Conservation (phyloP, 2,888 invertebrate genomes). For the Lasius platythorax region DNA sequence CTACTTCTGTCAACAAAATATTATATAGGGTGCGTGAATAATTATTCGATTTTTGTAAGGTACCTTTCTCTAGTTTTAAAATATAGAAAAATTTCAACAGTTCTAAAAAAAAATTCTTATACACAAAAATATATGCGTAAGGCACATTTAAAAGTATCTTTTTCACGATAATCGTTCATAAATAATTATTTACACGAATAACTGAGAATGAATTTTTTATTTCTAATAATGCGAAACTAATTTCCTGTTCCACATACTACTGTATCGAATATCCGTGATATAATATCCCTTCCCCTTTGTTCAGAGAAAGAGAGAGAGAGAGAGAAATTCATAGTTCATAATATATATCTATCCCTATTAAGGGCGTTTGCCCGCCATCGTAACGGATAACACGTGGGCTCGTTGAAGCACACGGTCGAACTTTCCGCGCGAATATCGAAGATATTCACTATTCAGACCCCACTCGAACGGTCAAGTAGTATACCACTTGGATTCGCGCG, state of each 20-base stretch:
- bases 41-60: not conserved
- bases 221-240: not conserved
- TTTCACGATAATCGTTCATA: not conserved
- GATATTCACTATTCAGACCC: slow-evolving; percentile 65
- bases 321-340: not conserved
- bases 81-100: not conserved
- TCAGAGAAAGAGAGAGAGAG: not conserved
- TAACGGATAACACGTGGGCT: slow-evolving; percentile 27
- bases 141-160: not conserved
- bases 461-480: slow-evolving; percentile 65
- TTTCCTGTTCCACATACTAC: not conserved
- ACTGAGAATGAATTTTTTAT: not conserved
- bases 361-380: not conserved
- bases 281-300: not conserved
- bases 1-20: not conserved
- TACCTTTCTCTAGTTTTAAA: not conserved
- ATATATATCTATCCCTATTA: not conserved
- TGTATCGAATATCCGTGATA: not conserved
- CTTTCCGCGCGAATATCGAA: slow-evolving; percentile 56
- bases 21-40: not conserved
- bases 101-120: not conserved
- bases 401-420: slow-evolving; percentile 35
- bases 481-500: slow-evolving; percentile 53
- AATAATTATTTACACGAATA: not conserved
- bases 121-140: not conserved